Conservation (phyloP, 2,888 invertebrate species). For the Quadriops clusia region DNA sequence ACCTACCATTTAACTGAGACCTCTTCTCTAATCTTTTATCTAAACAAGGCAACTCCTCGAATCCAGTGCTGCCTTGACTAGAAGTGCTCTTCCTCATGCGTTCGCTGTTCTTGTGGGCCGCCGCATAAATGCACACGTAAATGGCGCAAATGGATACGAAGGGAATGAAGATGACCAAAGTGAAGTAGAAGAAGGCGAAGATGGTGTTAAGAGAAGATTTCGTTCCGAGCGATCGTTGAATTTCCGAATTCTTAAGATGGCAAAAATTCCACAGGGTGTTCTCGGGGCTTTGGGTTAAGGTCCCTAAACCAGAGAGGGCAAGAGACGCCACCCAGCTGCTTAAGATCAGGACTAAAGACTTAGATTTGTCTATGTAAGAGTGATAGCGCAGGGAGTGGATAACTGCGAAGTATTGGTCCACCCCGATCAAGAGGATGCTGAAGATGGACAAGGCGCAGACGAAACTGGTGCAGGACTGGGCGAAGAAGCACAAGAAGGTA, state of each 20-base stretch:
- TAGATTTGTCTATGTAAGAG: conserved; percentile 41
- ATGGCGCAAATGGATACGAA: conserved; percentile 57
- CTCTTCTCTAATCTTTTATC: too few species aligned
- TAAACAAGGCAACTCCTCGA: neutral
- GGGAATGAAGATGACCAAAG: conserved; percentile 41
- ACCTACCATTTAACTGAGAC: too few species aligned
- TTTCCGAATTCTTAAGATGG: conserved; percentile 4
- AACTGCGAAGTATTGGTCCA: conserved; percentile 56
- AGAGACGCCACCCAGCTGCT: conserved; percentile 40
- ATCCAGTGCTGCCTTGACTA: too few species aligned
- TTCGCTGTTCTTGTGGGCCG: conserved; percentile 61
- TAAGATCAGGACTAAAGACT: conserved; percentile 38
- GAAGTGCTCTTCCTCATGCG: conserved; percentile 39
- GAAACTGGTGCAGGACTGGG: conserved; percentile 51
- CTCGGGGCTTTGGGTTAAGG: conserved; percentile 36
- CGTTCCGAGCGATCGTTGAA: neutral
- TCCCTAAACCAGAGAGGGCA: conserved; percentile 37
- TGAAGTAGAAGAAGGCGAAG: conserved; percentile 37
- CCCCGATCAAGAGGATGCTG: conserved; percentile 49
- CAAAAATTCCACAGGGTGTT: conserved; percentile 38
- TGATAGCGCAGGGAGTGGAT: conserved; percentile 53
- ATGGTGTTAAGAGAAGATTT: conserved; percentile 19
- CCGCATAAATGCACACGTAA: conserved; percentile 62
- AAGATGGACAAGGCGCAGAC: conserved; percentile 48
- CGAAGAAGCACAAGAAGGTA: conserved; percentile 33